Evolutionary conservation across 2,888 invertebrate genomes (phyloP), one percentile per base, ranked within the genome.

Genomic region (Conchocele bisecta): DNA sequence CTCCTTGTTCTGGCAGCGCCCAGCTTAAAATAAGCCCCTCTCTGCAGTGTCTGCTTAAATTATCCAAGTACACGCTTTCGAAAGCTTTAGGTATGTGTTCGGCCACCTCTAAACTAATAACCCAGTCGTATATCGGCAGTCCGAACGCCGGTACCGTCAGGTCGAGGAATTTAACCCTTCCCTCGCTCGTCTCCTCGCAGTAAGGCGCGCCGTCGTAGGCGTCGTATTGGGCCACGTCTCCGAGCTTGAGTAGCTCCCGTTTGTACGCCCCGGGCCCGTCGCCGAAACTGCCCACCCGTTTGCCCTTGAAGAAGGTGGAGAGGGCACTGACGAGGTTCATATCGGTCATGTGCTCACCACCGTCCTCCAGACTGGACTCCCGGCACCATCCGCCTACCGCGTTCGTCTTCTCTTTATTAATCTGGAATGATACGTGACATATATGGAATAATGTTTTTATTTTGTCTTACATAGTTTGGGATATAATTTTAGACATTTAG

Each of bases 201-300:
- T 57, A 81, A 3, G 83, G 83, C 4, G 81, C 81, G 0, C 83
- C 83, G 56, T 83, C 83, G 41, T 74, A 83, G 2, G 80, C 80
- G 48, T 79, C 76, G 48, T 81, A 83, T 9, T 33, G 24, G 13
- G 22, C 26, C 6, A 79, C 75, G 13, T 74, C 59, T 1, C 54
- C 51, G 7, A 73, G 35, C 17, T 75, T 65, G n/a, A 72, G 57
- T 0, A 83, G 13, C 33, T 76, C 70, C 13, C 63, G 53, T 37
- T 81, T 83, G 51, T 83, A 83, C 0, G 58, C 64, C 0, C 83
- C 83, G 4, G 81, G 81, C 0, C 83, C 83, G 41, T 83, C 83
- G 2, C 83, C 83, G 35, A 83, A 80, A 63, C 83, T 83, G 3
- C 63, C 83, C 1, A 83, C 80, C 0, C 29, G 35, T 42, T 80